These are phyloP conservation scores for Paracanthobrama guichenoti DNA, from an alignment of 2,113 vertebrate genomes.

Conservation along the genomic window DNA sequence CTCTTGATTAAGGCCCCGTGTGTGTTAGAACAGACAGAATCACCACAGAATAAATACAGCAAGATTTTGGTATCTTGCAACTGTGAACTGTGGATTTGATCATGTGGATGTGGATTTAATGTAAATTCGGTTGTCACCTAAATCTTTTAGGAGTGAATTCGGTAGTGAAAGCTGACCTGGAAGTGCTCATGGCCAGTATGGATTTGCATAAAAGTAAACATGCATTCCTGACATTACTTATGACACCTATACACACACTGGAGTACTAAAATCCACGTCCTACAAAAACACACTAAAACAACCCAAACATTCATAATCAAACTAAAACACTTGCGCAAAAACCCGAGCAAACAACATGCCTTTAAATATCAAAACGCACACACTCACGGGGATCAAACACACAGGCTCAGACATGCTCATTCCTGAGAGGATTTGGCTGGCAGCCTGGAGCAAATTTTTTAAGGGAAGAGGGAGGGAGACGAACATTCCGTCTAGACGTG, in stretches of 20 bases:
- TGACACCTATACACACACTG: background rate
- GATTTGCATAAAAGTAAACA: background rate
- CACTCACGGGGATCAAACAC: conserved; percentile 39
- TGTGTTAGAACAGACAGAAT: background rate
- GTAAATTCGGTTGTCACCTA: background rate
- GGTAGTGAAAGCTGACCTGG: background rate
- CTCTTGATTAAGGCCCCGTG: background rate
- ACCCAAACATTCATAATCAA: conserved; percentile 31
- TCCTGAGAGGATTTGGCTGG: conserved; percentile 67
- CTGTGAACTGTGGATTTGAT: background rate
- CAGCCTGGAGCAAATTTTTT: conserved; percentile 67
- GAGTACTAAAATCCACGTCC: background rate
- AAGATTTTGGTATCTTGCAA: background rate
- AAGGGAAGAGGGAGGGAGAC: conserved; percentile 55
- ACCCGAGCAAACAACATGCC: background rate
- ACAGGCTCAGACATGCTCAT: conserved; percentile 59
- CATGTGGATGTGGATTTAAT: background rate
- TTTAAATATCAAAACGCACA: background rate
- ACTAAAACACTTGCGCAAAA: conserved; percentile 25
- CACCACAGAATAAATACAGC: background rate
- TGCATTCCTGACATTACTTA: background rate
- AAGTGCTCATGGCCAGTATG: background rate
- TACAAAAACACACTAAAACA: conserved; percentile 16
- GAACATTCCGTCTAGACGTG: conserved; percentile 71
- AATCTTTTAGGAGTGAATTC: background rate